Conservation (phyloP, 1,140 invertebrate genomes). For the Drosophila ficusphila region DNA sequence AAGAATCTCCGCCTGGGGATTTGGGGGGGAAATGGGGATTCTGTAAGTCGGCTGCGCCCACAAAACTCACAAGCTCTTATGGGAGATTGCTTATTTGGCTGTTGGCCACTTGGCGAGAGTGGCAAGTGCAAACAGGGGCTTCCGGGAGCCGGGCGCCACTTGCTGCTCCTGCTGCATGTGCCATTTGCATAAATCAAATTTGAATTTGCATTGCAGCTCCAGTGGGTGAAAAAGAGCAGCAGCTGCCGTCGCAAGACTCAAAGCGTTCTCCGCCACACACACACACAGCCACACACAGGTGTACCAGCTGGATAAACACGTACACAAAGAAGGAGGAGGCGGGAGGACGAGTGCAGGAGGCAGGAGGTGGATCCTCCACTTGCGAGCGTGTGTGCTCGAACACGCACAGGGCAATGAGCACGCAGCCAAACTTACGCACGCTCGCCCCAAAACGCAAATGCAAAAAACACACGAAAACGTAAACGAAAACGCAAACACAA, state of each 20-base stretch:
- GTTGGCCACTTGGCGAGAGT: conserved; percentile 36
- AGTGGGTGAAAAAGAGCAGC: conserved; percentile 25
- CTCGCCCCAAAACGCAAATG: conserved; percentile 16
- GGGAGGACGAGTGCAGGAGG: neutral
- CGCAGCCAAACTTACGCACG: conserved; percentile 67
- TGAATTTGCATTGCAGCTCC: conserved; percentile 71
- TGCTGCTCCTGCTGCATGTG: conserved; percentile 44
- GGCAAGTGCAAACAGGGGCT: conserved; percentile 59
- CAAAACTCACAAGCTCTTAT: conserved; percentile 14
- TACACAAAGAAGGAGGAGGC: conserved; percentile 1
- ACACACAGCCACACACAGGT: neutral
- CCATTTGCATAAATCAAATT: conserved; percentile 82
- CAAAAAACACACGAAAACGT: neutral
- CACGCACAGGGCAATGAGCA: conserved; percentile 62
- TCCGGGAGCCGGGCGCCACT: conserved; percentile 14
- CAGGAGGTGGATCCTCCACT: neutral
- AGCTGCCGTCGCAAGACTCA: conserved; percentile 20
- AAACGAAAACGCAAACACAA: conserved; percentile 8
- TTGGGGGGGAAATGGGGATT: neutral
- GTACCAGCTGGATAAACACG: conserved; percentile 43
- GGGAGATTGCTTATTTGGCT: conserved; percentile 62
- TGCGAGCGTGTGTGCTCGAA: conserved; percentile 37
- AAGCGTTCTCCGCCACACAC: neutral
- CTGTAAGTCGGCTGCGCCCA: neutral
- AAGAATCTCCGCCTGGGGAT: conserved; percentile 34